Evolutionary conservation across 2,797 vertebrate genomes (phyloP).

Genomic region (Cossypha caffra): DNA sequence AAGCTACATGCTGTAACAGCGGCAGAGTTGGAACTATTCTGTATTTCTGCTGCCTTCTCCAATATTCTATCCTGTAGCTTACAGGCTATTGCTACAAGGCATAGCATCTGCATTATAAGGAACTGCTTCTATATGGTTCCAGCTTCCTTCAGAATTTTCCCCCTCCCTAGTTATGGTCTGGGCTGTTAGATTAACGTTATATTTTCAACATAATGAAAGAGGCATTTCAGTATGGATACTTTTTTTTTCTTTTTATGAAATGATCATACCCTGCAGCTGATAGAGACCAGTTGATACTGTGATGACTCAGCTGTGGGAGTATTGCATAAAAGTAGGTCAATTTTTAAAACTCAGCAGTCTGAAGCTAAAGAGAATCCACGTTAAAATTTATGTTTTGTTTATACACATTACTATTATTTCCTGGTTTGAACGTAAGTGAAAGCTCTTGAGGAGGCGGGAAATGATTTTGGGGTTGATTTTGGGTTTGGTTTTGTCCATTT

Average conservation of each 20-base stretch:
- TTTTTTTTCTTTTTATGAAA: background rate
- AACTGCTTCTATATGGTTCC: background rate
- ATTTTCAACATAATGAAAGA: background rate
- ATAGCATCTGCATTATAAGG: background rate
- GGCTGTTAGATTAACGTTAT: background rate
- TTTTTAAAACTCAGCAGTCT: background rate
- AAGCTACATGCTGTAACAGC: background rate
- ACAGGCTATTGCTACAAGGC: background rate
- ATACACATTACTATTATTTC: background rate
- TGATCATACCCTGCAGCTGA: conserved; percentile 21
- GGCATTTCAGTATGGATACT: background rate
- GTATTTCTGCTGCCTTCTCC: conserved; percentile 15
- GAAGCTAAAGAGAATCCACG: background rate
- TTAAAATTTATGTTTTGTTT: background rate
- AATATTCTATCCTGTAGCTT: background rate
- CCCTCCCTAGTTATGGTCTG: background rate
- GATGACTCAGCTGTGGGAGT: conserved; percentile 60
- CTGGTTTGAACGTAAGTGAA: background rate
- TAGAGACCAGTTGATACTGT: conserved; percentile 44
- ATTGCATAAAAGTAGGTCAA: conserved; percentile 60
- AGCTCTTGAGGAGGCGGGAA: background rate
- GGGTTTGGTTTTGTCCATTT: background rate
- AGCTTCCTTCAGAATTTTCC: background rate
- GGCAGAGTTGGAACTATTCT: conserved; percentile 10
- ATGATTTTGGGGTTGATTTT: background rate